Conservation (phyloP, 37 sponge, comb jelly and placozoan species). For the Dysidea cf. avara region DNA sequence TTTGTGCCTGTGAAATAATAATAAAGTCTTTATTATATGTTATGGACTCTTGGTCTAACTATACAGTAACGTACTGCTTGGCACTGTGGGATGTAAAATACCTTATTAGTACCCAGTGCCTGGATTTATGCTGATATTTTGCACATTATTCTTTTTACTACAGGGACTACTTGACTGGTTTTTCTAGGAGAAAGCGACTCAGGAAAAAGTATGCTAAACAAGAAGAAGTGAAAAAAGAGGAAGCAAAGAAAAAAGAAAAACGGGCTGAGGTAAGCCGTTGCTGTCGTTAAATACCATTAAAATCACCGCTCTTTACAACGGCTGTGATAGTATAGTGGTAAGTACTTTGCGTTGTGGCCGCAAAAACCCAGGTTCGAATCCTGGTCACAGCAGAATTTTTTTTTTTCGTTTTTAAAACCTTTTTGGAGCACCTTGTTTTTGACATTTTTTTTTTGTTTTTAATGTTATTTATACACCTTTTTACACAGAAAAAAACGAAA, state of each 20-base stretch:
- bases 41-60: too few relatives aligned
- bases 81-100: too few relatives aligned
- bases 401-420: not conserved
- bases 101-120: too few relatives aligned
- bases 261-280: constrained; percentile 2
- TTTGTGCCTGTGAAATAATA: too few relatives aligned
- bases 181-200: constrained; percentile 44
- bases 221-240: constrained; percentile 16
- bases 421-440: too few relatives aligned
- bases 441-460: too few relatives aligned
- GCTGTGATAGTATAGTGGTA: constrained; percentile 99
- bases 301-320: not conserved
- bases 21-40: too few relatives aligned
- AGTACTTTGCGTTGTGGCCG: constrained; percentile 98
- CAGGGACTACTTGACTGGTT: constrained; percentile 54
- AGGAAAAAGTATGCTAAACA: constrained; percentile 30
- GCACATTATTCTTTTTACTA: not conserved
- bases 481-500: too few relatives aligned
- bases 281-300: too few relatives aligned
- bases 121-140: too few relatives aligned
- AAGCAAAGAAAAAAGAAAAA: constrained; percentile 10
- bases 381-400: constrained; percentile 92
- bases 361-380: constrained; percentile 96
- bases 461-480: too few relatives aligned
- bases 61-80: too few relatives aligned